Conservation (phyloP, 1,140 invertebrate genomes). For the Steinernema feltiae region DNA sequence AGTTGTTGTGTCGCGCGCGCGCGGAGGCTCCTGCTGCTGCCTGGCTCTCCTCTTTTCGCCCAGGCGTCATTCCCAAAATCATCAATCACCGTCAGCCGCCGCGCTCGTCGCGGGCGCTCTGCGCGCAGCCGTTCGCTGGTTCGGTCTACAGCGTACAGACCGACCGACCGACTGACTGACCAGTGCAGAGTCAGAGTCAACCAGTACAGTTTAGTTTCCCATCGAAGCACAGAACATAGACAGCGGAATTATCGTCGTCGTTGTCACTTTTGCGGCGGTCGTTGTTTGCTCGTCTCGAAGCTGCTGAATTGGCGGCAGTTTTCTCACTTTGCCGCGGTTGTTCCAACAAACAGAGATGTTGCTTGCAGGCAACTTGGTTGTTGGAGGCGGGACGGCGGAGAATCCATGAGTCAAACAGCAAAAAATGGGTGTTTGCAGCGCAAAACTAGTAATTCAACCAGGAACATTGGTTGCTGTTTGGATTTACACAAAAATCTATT, state of each 20-base stretch:
- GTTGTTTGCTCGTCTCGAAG: background rate
- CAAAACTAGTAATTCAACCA: background rate
- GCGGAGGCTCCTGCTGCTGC: too few relatives aligned
- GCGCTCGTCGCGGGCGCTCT: background rate
- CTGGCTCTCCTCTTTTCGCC: too few relatives aligned
- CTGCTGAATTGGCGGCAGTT: background rate
- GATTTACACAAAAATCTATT: too few relatives aligned
- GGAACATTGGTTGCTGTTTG: background rate
- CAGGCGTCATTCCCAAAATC: constrained; percentile 10
- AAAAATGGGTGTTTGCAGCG: background rate
- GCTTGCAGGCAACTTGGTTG: background rate
- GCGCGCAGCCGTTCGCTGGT: background rate
- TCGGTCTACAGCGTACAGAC: background rate
- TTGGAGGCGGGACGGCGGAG: background rate
- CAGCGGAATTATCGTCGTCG: too few relatives aligned
- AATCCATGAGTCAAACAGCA: background rate
- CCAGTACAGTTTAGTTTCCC: background rate
- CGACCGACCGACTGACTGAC: background rate
- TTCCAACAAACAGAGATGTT: background rate
- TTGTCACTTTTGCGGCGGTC: too few relatives aligned
- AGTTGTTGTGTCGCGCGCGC: background rate
- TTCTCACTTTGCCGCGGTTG: background rate
- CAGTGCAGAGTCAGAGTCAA: background rate
- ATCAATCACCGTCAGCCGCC: background rate
- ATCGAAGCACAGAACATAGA: background rate